Evolutionary conservation across 2,888 invertebrate species (phyloP), one percentile per base, ranked within the genome.

Genomic region (Glaucopsyche alexis): DNA sequence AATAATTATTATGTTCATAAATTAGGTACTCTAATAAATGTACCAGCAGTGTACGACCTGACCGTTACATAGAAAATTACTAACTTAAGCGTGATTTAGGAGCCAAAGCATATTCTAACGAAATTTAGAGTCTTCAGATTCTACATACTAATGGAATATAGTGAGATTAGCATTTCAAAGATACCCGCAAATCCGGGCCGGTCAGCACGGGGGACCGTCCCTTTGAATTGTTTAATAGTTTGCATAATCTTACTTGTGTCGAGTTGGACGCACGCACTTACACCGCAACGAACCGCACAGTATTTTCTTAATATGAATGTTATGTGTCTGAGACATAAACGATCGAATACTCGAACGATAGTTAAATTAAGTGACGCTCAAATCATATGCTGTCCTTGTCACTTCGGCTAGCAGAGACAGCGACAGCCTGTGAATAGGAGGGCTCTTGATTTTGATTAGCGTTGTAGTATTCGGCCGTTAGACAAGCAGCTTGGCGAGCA

Each of bases 191-290:
- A 72, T 66, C 66, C 49, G 45, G 66, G 71, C 72, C 73, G 76
- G 75, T 75, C 75, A 75, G 71, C 75, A 72, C 73, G 11, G 47
- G 64, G 52, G 73, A 73, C 55, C 67, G 72, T 55, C 73, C 74
- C 75, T 74, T 76, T 77, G 76, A 77, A 77, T 77, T 77, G 77
- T 77, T 77, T 76, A 77, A 74, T 75, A 75, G 74, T 77, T 76
- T 72, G 72, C 75, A 73, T 77, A 76, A 77, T 77, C 75, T 73
- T 71, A 74, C 75, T 73, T 71, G 60, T 40, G 65, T 74, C n/a
- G 42, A 72, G 72, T 72, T 66, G 16, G 47, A 2, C 40, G 72
- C 13, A 49, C 50, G 40, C 66, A 65, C 49, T 72, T 52, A 52
- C 72, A 72, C 72, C 72, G 42, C 65, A 0, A 13, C 52, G 52